Evolutionary conservation across 2,113 vertebrate genomes (phyloP), one percentile per base, ranked within the genome.

Genomic region (Callospermophilus lateralis): DNA sequence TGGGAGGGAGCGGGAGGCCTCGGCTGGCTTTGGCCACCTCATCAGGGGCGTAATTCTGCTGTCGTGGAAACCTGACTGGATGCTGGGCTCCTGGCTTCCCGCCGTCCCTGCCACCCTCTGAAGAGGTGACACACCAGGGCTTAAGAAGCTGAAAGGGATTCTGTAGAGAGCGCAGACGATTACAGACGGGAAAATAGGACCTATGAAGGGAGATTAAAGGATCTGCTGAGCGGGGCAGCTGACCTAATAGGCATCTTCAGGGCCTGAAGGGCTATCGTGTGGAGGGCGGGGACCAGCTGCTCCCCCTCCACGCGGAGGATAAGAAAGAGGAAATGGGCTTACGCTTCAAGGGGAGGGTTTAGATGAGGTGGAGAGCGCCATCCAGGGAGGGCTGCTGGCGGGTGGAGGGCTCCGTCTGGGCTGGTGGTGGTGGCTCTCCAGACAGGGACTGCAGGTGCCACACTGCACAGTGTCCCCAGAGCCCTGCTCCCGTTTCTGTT

Each of bases 201-300:
- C 97, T 76, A 61, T 88, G 95, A 73, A 96, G 97, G 91, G 79
- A 96, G 97, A 98, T 97, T 97, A 98, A 98, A 86, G 96, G 97
- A 83, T 97, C 96, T 94, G 91, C 12, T 74, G 34, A 96, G 97
- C 87, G 90, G 48, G 37, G n/a, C 92, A n/a, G 94, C 96, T 17
- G 92, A 76, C 97, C 93, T 97, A 94, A 96, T 94, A 93, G 20
- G 90, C 93, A 24, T 97, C 95, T 83, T 93, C 95, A 92, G 93
- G 88, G 28, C 11, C 16, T 97, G 95, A 95, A 97, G 97, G 90
- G 97, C 87, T 94, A 93, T 97, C 88, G 17, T 53, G 48, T 20
- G 42, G 90, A 96, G 91, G 85, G 90, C 6, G 87, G 96, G 8
- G 76, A 67, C 92, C 97, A 97, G 97, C 94, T 98, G 97, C 68